Evolutionary conservation across 2,113 vertebrate species (phyloP).

Genomic region (Scytalopus superciliaris): DNA sequence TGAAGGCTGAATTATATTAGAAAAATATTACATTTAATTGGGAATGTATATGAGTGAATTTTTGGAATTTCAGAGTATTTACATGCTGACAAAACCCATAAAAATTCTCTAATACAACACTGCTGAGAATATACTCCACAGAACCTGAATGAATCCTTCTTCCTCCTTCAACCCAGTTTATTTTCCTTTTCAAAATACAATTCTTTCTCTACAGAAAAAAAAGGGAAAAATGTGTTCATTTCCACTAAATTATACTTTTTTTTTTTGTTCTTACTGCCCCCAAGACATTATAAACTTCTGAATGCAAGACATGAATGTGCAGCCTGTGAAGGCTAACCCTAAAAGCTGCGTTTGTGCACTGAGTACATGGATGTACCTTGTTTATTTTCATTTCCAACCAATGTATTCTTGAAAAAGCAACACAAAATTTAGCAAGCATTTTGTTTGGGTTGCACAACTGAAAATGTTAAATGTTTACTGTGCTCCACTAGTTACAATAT

Average conservation of each 20-base stretch:
- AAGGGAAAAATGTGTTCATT: background rate
- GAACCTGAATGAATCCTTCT: background rate
- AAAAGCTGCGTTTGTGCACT: background rate
- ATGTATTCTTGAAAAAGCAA: background rate
- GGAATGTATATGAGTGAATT: background rate
- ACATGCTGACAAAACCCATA: background rate
- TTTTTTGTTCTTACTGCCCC: background rate
- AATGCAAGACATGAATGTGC: background rate
- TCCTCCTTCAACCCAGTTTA: background rate
- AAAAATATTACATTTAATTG: background rate
- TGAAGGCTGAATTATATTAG: background rate
- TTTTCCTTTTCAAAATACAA: background rate
- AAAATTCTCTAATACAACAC: background rate
- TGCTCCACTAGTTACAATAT: background rate
- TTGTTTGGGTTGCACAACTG: background rate
- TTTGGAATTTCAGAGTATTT: background rate
- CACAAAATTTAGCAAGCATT: background rate
- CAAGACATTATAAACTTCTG: background rate
- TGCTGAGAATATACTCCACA: background rate
- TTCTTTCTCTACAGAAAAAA: background rate
- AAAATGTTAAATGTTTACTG: background rate
- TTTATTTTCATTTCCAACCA: background rate
- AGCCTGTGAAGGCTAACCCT: background rate
- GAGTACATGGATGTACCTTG: background rate
- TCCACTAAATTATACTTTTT: background rate